phyloP scores from a whole-genome alignment of 2,113 vertebrate species.

The Mesoclemmys tuberculata region DNA sequence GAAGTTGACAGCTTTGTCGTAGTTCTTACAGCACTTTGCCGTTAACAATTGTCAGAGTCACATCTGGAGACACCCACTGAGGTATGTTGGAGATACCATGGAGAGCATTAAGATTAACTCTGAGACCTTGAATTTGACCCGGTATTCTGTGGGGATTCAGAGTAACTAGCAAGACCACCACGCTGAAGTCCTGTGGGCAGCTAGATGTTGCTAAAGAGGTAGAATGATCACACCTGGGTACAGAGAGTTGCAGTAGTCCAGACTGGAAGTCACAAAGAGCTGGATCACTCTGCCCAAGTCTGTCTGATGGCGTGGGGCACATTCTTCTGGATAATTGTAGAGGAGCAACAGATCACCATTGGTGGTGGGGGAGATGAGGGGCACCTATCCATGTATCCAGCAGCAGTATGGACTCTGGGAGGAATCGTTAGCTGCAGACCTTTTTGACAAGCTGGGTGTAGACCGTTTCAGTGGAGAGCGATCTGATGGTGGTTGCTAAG shows the following conservation, averaged over 20 bases:
- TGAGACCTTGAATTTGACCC: neutral
- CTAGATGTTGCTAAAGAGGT: neutral
- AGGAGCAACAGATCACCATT: rapidly evolving
- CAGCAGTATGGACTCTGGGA: neutral
- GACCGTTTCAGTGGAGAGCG: neutral
- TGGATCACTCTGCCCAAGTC: neutral
- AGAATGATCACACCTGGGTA: neutral
- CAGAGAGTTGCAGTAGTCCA: neutral
- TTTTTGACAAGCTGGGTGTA: neutral
- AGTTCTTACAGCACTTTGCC: neutral
- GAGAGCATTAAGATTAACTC: neutral
- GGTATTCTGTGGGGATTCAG: neutral
- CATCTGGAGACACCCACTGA: neutral
- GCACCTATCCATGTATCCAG: neutral
- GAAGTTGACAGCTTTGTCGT: neutral
- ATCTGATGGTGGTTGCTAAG: neutral
- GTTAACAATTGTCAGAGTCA: neutral
- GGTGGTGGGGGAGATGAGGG: neutral
- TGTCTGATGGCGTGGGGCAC: neutral
- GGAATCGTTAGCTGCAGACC: neutral
- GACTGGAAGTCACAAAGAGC: neutral
- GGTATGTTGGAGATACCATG: neutral
- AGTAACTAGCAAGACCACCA: neutral
- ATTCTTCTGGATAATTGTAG: neutral
- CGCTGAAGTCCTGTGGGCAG: neutral